Evolutionary conservation across 2,888 invertebrate species (phyloP), one percentile per base, ranked within the genome.

Genomic region (Digitonthophagus gazella): DNA sequence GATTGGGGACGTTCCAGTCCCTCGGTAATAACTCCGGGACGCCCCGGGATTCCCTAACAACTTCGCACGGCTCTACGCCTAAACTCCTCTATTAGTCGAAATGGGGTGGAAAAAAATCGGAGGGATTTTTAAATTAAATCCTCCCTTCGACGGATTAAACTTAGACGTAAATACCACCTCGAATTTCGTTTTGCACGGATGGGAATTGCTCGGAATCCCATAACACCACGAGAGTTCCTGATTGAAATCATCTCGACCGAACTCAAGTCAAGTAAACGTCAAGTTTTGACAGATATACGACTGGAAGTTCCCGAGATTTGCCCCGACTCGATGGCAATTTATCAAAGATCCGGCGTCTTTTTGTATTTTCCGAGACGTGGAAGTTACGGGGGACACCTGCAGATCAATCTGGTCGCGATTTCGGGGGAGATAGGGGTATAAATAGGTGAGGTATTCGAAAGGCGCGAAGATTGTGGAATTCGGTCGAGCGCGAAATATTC

Each of bases 21-120:
- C 61, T 19, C 18, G 61, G 61, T 20, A 20, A 61, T 18, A 20
- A 20, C 61, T 19, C 20, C 61, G 20, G 14, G 61, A 61, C 18
- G 20, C 61, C n/a, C 18, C 1, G 28, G 28, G 28, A 44, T 11
- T 44, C 61, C 61, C 61, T 44, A 44, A 44, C 28, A 44, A 44
- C 28, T 44, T 44, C 28, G 28, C 28, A 44, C 28, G 28, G 28
- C 28, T 44, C 6, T 44, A 44, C 28, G 28, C 11, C 28, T 44
- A 44, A 44, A 44, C 28, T 44, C 28, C 28, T 44, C 28, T 44
- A 44, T 44, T 44, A 44, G 28, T 44, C 28, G 28, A 44, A 44
- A 44, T 44, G 28, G 28, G 28, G 28, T 44, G 28, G 28, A 44
- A 44, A 44, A n/a, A 44, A 44, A 44, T 44, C 28, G 28, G 8